phyloP scores from a whole-genome alignment of 92 coral and sea anemone species.

The Metridium senile region DNA sequence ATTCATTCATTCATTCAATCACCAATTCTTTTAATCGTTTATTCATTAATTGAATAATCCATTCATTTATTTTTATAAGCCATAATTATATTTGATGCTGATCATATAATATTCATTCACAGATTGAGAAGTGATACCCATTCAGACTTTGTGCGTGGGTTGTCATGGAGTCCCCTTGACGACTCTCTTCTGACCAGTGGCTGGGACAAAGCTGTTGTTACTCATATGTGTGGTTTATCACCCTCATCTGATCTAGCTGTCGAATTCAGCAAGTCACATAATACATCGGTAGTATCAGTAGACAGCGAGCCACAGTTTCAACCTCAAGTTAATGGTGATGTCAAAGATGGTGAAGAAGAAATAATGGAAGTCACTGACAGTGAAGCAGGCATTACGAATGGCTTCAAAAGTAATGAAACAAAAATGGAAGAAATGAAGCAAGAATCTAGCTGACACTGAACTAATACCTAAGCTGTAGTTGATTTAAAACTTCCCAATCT shows the following conservation, averaged over 20 bases:
- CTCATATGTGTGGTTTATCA: constrained; percentile 59
- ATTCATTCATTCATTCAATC: background rate
- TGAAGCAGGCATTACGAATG: constrained; percentile 19
- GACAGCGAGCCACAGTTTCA: constrained; percentile 55
- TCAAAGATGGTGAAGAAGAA: constrained; percentile 58
- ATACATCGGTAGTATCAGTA: constrained; percentile 69
- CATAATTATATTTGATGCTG: too few species aligned
- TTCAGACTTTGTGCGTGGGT: constrained; percentile 86
- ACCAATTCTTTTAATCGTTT: too few species aligned
- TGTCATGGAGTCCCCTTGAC: constrained; percentile 97
- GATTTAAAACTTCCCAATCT: background rate
- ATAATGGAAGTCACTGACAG: constrained; percentile 72
- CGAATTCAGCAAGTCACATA: constrained; percentile 81
- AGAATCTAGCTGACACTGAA: constrained; percentile 23
- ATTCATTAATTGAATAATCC: too few species aligned
- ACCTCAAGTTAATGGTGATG: constrained; percentile 63
- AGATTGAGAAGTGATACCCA: constrained; percentile 92
- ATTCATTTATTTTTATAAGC: too few species aligned
- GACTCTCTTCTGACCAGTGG: constrained; percentile 94
- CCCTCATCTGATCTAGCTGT: constrained; percentile 80
- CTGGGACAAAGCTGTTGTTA: constrained; percentile 87
- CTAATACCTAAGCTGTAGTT: background rate
- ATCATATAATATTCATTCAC: too few species aligned
- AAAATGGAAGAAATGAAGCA: constrained; percentile 22
- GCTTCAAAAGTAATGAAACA: constrained; percentile 5